Conservation (phyloP, 2,888 invertebrate genomes). For the Leptinotarsa juncta region DNA sequence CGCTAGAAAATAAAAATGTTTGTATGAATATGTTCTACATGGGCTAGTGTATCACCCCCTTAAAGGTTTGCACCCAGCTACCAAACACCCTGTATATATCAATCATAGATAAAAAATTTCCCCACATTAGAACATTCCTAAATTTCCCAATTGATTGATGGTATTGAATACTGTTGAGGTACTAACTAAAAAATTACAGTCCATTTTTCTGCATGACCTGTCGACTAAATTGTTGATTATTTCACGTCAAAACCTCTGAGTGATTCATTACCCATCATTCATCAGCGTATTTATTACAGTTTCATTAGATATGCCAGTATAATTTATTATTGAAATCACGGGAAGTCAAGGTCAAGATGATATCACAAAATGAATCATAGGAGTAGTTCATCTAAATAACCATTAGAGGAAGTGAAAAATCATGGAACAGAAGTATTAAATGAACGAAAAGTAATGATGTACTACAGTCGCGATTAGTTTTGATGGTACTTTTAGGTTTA, state of each 20-base stretch:
- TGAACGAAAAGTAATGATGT: not conserved
- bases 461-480: not conserved
- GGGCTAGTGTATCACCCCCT: no score
- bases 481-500: not conserved
- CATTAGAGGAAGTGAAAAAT: conserved; percentile 12
- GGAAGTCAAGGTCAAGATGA: conserved; percentile 4
- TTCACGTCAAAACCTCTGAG: not conserved
- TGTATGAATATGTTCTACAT: no score
- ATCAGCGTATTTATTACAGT: conserved; percentile 1
- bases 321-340: conserved; percentile 9
- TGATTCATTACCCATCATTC: not conserved
- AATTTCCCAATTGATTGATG: no score
- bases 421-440: not conserved
- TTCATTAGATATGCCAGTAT: not conserved
- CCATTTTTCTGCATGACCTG: not conserved
- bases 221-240: not conserved
- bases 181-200: no score
- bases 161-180: no score
- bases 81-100: no score
- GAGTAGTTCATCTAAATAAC: conserved; percentile 2
- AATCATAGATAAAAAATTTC: no score
- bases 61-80: no score
- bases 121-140: no score
- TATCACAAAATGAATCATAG: conserved; percentile 7
- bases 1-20: no score